Conservation (phyloP, 1,140 invertebrate genomes). For the Propsilocerus akamusi region DNA sequence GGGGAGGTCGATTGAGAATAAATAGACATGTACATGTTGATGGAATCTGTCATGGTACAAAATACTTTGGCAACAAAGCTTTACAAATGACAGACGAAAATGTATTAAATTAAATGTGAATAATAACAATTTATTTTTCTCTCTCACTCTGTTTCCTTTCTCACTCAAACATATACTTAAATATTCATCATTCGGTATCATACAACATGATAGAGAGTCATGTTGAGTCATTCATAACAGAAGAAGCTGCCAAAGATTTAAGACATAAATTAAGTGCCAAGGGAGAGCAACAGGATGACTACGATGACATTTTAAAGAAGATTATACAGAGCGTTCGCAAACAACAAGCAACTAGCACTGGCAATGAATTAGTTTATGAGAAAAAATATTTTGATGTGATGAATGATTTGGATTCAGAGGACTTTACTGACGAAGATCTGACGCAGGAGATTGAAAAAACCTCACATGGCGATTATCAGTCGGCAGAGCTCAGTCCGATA, state of each 20-base stretch:
- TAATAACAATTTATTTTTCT: no score
- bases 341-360: neutral
- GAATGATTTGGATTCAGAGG: neutral
- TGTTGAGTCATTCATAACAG: constrained; percentile 4
- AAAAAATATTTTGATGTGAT: constrained; percentile 7
- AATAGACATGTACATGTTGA: no score
- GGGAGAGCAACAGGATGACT: neutral
- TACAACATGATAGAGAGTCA: neutral
- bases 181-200: no score
- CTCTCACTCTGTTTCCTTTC: no score
- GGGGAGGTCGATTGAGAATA: no score
- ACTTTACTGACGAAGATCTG: neutral
- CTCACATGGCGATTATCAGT: neutral
- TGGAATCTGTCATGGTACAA: no score
- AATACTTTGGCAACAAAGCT: no score
- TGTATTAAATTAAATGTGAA: no score
- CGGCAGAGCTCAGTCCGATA: neutral
- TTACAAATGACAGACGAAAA: no score
- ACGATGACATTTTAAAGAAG: constrained; percentile 4
- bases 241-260: constrained; percentile 5
- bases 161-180: no score
- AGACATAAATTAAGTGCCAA: neutral
- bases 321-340: neutral
- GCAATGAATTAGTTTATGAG: neutral
- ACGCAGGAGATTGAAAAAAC: neutral